Conservation (phyloP, 2,797 vertebrate species). For the Scarus forsteni region DNA sequence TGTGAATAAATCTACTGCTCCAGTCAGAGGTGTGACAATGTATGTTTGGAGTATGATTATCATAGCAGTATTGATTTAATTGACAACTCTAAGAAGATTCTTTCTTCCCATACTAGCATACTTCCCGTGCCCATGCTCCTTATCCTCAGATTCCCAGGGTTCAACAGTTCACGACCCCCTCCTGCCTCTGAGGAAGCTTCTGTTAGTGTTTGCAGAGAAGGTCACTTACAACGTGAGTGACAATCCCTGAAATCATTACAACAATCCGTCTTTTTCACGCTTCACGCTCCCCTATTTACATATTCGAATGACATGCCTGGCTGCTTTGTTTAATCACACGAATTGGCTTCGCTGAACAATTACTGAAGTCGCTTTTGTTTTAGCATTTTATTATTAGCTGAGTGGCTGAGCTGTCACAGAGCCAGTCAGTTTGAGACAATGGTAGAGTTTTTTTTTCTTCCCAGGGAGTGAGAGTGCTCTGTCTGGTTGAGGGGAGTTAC, state of each 20-base stretch:
- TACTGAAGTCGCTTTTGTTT: constrained; percentile 42
- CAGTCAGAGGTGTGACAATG: constrained; percentile 6
- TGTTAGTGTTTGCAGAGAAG: constrained; percentile 48
- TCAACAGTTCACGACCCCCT: constrained; percentile 44
- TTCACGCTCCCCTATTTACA: constrained; percentile 41
- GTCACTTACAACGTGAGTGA: constrained; percentile 58
- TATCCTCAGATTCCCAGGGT: constrained; percentile 40
- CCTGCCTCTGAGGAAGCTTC: neutral
- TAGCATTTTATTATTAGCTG: constrained; percentile 39
- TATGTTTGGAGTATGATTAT: neutral
- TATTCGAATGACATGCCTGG: constrained; percentile 59
- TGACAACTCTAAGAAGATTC: too few species aligned
- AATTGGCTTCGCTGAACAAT: constrained; percentile 40
- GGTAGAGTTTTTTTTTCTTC: constrained; percentile 1
- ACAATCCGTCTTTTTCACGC: constrained; percentile 41
- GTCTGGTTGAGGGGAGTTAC: neutral
- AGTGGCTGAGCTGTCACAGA: constrained; percentile 29
- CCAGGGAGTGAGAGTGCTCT: constrained; percentile 2
- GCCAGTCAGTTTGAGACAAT: constrained; percentile 46
- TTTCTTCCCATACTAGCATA: too few species aligned
- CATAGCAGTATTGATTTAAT: too few species aligned
- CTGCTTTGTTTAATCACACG: constrained; percentile 58
- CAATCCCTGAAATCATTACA: constrained; percentile 59
- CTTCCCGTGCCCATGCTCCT: too few species aligned
- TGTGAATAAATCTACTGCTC: constrained; percentile 33